phyloP scores from a whole-genome alignment of 2,797 vertebrate species.

The Coracias cyanogaster region DNA sequence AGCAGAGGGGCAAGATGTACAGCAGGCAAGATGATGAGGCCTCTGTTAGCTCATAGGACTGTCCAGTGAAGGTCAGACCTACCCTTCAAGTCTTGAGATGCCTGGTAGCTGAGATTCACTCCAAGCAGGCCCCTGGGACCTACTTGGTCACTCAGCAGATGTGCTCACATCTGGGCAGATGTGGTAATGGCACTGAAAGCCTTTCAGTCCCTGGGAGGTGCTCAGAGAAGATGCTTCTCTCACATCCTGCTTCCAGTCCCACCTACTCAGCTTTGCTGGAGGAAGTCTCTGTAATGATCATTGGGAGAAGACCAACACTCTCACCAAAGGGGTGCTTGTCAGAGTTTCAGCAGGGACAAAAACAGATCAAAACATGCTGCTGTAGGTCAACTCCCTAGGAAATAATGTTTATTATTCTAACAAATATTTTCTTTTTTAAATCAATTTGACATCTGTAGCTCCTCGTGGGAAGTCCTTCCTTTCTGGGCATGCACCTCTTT shows the following conservation, averaged over 20 bases:
- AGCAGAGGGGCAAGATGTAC: neutral
- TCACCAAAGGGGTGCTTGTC: neutral
- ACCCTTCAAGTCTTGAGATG: neutral
- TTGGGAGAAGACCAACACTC: neutral
- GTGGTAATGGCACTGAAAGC: neutral
- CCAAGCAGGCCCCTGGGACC: neutral
- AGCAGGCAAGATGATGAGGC: neutral
- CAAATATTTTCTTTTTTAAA: neutral
- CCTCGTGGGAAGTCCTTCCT: neutral
- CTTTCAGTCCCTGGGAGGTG: neutral
- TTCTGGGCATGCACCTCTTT: neutral
- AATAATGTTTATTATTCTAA: neutral
- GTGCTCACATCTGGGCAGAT: neutral
- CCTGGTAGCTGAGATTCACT: neutral
- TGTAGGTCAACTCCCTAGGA: neutral
- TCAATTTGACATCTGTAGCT: neutral
- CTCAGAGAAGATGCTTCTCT: neutral
- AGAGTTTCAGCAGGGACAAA: neutral
- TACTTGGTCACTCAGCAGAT: neutral
- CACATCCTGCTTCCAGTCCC: neutral
- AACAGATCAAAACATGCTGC: neutral
- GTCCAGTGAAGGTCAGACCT: neutral
- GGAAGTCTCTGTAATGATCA: fast-evolving
- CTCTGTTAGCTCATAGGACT: neutral
- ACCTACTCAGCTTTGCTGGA: neutral